Evolutionary conservation across 2,888 invertebrate genomes (phyloP).

Genomic region (Drosophila kanekoi): DNA sequence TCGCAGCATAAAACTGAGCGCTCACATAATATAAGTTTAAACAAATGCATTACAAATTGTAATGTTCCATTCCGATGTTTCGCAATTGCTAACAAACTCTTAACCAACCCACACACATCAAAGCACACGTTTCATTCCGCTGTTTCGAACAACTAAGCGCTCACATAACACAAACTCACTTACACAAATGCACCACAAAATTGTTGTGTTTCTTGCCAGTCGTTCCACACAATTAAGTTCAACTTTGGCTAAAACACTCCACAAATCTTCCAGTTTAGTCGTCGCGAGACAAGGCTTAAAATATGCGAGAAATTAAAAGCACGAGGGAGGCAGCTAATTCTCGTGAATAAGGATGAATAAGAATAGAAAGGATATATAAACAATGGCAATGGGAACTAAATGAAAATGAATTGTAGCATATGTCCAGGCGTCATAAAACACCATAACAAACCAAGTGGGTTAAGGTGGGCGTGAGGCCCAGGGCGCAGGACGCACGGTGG

Average conservation of each 20-base stretch:
- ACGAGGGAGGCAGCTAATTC: conserved; percentile 17
- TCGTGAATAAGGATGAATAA: not conserved
- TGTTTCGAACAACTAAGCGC: not conserved
- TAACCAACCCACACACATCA: not conserved
- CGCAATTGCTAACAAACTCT: not conserved
- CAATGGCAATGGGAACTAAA: conserved; percentile 38
- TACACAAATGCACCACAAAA: not conserved
- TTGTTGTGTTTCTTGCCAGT: not conserved
- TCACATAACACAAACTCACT: too few species aligned
- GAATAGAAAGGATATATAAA: conserved; percentile 9
- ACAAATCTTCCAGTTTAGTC: conserved; percentile 18
- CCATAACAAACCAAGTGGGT: conserved; percentile 32
- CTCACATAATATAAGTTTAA: too few species aligned
- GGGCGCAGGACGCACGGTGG: not conserved
- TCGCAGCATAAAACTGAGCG: not conserved
- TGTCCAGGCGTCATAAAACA: conserved; percentile 61
- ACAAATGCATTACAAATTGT: too few species aligned
- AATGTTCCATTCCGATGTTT: too few species aligned
- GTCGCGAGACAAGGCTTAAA: conserved; percentile 5
- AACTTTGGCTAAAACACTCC: conserved; percentile 6
- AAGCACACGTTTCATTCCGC: not conserved
- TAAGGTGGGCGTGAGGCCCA: not conserved
- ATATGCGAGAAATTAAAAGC: conserved; percentile 21
- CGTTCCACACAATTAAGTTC: conserved; percentile 16
- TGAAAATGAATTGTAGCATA: conserved; percentile 65